phyloP scores from a whole-genome alignment of 1,140 invertebrate species.

The Dinothrombium tinctorium region DNA sequence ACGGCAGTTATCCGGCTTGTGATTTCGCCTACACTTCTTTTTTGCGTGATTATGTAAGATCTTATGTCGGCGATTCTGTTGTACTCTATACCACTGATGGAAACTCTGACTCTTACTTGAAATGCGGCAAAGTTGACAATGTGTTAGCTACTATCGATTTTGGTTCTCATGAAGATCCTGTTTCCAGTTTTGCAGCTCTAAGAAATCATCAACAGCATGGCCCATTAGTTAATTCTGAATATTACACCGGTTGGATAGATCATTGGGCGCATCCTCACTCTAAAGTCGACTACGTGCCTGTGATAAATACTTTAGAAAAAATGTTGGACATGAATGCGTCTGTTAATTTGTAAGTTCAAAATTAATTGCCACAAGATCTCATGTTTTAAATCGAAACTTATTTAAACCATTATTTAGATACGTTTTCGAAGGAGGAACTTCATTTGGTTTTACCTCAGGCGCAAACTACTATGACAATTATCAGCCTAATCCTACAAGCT shows the following conservation, averaged over 20 bases:
- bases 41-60: slow-evolving; percentile 7
- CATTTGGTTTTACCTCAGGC: slow-evolving; percentile 11
- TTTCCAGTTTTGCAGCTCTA: slow-evolving; percentile 18
- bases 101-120: slow-evolving; percentile 19
- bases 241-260: slow-evolving; percentile 56
- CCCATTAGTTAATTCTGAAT: slow-evolving; percentile 67
- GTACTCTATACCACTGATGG: slow-evolving; percentile 14
- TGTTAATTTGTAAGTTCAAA: slow-evolving; percentile 21
- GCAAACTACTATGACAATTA: slow-evolving; percentile 16
- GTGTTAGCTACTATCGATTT: slow-evolving; percentile 54
- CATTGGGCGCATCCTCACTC: slow-evolving; percentile 25
- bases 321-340: slow-evolving; percentile 18
- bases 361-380: too few species aligned
- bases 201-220: slow-evolving; percentile 27
- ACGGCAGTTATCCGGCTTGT: slow-evolving; percentile 15
- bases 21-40: slow-evolving; percentile 11
- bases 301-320: slow-evolving; percentile 15
- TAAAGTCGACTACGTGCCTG: slow-evolving; percentile 7
- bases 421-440: too few species aligned
- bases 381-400: slow-evolving; percentile 14
- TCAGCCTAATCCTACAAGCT: slow-evolving; percentile 22
- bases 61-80: slow-evolving; percentile 9
- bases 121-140: slow-evolving; percentile 35
- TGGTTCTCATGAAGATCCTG: slow-evolving; percentile 23
- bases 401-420: too few species aligned